Percentiles rank a stretch among this genome's conserved stretches.
Conservation (phyloP, 92 coral and sea anemone species). For the Phenganax subtilis region DNA sequence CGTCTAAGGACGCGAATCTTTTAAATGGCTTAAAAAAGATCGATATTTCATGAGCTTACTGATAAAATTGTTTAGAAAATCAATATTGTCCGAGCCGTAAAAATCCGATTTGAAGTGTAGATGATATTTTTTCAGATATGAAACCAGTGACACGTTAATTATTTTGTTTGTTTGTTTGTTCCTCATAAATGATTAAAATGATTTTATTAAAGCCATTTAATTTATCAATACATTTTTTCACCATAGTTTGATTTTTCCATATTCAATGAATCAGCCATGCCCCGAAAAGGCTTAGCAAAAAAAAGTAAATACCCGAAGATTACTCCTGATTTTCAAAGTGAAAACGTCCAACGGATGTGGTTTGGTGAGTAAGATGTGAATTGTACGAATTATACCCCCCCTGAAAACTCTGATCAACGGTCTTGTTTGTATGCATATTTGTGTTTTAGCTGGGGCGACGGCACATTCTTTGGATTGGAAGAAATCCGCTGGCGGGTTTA, state of each 20-base stretch:
- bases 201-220: too few relatives aligned
- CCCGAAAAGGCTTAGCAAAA: constrained; percentile 51
- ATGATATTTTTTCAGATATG: too few relatives aligned
- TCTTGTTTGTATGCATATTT: not conserved
- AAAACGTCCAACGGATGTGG: constrained; percentile 64
- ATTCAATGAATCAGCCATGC: constrained; percentile 71
- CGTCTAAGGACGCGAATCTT: too few relatives aligned
- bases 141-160: too few relatives aligned
- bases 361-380: constrained; percentile 58
- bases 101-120: too few relatives aligned
- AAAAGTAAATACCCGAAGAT: constrained; percentile 72
- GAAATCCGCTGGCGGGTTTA: constrained; percentile 97
- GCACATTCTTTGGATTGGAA: constrained; percentile 89
- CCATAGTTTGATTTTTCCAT: constrained; percentile 84
- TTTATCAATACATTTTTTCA: not conserved
- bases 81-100: too few relatives aligned
- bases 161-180: too few relatives aligned
- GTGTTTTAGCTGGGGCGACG: constrained; percentile 73
- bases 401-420: too few relatives aligned
- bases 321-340: constrained; percentile 70
- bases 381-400: not conserved
- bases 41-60: too few relatives aligned
- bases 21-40: too few relatives aligned
- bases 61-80: too few relatives aligned
- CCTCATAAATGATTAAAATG: too few relatives aligned